Evolutionary conservation across 2,888 invertebrate species (phyloP).

Genomic region (Hypena proboscidalis): DNA sequence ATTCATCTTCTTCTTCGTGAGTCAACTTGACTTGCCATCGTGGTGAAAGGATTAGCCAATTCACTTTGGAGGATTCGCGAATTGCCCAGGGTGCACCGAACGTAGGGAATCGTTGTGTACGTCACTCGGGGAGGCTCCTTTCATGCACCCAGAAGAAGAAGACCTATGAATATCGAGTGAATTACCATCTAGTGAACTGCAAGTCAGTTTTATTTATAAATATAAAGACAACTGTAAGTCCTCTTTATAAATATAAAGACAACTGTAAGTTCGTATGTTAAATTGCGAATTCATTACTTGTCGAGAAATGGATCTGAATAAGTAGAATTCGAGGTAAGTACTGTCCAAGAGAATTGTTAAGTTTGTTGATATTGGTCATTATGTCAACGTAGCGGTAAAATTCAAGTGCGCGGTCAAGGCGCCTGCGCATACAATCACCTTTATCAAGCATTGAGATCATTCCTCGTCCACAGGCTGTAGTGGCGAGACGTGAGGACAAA

Average conservation of each 20-base stretch:
- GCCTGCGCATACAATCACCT: conserved; percentile 41
- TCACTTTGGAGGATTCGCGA: too few species aligned
- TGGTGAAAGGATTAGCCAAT: too few species aligned
- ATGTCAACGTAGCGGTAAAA: conserved; percentile 73
- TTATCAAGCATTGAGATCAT: conserved; percentile 57
- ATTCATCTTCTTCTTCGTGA: too few species aligned
- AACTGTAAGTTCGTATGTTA: background rate
- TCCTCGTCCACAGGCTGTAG: conserved; percentile 49
- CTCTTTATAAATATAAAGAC: background rate
- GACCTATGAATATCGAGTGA: too few species aligned
- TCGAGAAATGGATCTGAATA: background rate
- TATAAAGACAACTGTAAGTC: background rate
- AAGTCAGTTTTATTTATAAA: too few species aligned
- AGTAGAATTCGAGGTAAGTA: background rate
- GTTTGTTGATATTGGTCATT: conserved; percentile 62
- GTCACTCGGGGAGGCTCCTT: too few species aligned
- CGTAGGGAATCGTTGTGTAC: too few species aligned
- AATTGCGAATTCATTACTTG: background rate
- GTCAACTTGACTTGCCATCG: too few species aligned
- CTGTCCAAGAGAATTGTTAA: conserved; percentile 22
- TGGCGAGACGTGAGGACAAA: conserved; percentile 41
- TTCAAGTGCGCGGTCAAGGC: conserved; percentile 72
- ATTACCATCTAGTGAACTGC: too few species aligned
- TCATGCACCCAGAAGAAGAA: too few species aligned
- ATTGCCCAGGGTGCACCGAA: too few species aligned